phyloP scores from a whole-genome alignment of 2,113 vertebrate species.

The Neofelis nebulosa region DNA sequence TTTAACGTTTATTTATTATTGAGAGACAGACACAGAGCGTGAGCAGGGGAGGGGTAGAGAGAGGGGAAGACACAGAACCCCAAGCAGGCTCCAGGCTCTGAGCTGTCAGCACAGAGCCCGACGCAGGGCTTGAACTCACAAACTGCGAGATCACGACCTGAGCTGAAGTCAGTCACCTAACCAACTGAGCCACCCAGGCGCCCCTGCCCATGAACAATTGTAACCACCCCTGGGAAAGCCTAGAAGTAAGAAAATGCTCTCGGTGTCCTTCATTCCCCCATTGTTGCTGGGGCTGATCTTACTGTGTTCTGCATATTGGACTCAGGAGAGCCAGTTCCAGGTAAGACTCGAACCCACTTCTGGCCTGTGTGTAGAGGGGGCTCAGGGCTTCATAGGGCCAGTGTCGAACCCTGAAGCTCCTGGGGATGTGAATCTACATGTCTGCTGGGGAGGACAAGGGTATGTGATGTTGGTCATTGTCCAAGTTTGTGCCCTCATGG shows the following conservation, averaged over 20 bases:
- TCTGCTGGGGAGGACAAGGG: background rate
- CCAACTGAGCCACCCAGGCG: no score
- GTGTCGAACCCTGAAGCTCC: background rate
- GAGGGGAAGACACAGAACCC: no score
- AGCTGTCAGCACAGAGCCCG: no score
- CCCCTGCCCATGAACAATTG: background rate
- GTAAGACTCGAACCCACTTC: background rate
- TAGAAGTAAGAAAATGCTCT: background rate
- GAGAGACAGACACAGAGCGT: no score
- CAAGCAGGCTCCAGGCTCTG: no score
- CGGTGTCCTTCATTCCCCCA: background rate
- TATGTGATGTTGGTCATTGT: background rate
- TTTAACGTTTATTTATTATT: no score
- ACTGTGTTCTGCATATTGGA: background rate
- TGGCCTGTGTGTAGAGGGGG: background rate
- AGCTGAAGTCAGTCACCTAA: no score
- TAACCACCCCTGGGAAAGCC: background rate
- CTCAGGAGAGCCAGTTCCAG: background rate
- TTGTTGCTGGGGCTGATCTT: background rate
- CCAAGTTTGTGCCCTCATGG: background rate
- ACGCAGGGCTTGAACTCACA: no score
- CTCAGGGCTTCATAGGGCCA: background rate
- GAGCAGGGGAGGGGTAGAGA: no score
- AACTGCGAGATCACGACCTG: no score
- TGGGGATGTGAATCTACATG: background rate